phyloP scores from a whole-genome alignment of 2,113 vertebrate genomes.

The Lepidothrix coronata region DNA sequence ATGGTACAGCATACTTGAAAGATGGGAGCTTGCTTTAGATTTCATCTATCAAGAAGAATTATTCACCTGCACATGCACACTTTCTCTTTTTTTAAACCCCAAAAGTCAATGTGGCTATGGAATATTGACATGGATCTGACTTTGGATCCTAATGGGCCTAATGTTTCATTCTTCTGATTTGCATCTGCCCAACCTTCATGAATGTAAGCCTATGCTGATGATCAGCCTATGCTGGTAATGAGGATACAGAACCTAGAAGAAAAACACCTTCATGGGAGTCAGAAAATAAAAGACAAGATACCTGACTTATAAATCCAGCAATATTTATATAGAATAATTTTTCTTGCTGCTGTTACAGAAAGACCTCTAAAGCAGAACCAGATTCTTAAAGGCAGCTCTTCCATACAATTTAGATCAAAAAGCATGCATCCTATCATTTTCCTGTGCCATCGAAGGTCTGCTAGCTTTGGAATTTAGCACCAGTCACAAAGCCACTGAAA shows the following conservation, averaged over 20 bases:
- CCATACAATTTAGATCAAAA: not conserved
- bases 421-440: not conserved
- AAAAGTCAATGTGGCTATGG: not conserved
- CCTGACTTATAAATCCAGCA: not conserved
- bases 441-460: not conserved
- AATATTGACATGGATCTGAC: not conserved
- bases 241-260: not conserved
- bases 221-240: not conserved
- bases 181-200: not conserved
- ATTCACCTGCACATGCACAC: accelerated
- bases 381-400: not conserved
- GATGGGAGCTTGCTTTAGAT: not conserved
- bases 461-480: not conserved
- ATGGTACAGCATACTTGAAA: not conserved
- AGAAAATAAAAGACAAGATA: not conserved
- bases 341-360: not conserved
- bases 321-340: not conserved
- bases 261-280: not conserved
- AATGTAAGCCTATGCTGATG: not conserved
- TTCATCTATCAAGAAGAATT: not conserved
- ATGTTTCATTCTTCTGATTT: not conserved
- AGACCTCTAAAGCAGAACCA: not conserved
- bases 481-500: not conserved
- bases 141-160: not conserved
- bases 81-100: not conserved